Base-by-base conservation (phyloP, 2,888 invertebrate genomes). In the Latrodectus elegans region DNA sequence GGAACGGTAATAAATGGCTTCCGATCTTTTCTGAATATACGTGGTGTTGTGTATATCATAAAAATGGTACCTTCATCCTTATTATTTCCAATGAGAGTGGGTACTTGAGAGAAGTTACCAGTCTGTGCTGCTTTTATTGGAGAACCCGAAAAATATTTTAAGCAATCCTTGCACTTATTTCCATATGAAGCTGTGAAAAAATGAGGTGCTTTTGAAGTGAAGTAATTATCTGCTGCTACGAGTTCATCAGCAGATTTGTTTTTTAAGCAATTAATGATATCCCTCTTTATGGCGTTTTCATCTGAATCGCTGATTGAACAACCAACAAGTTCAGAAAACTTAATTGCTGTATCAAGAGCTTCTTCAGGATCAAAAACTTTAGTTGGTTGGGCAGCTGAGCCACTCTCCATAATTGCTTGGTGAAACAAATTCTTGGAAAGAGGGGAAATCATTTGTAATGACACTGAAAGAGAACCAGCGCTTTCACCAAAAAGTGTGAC, bases 401-500 rank as follows among this genome's bases (percentile, higher is more conserved):
- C 73, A 17, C 80, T 81, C 52, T 72, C 17, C 67, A 73, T 4
- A 9, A 73, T 73, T 1, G 52, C 73, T 49, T 26, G 17, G 3
- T 22, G 22, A 64, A 81, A 81, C 14, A 81, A 64, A 0, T 73
- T 73, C 38, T 38, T 51, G n/a, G 80, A 17, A 17, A 81, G 14
- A 0, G 80, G 80, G 8, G 80, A 81, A 14, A 81, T 38, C 8
- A 55, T 51, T 1, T 60, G 12, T 1, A 73, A 8, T 4, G 72
- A 53, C 1, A 65, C 64, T 12, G 65, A 4, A 0, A 26, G 9
- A n/a, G 72, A 55, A 0, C 80, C 80, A 22, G 73, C 49, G 52
- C 80, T 81, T 38, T 65, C 12, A 4, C 80, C 80, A 14, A 65
- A 64, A 12, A 81, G 51, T 3, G 80, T 73, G 64, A 81, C 73